Conservation (phyloP, 2,797 vertebrate genomes). For the Gadopsis marmoratus region DNA sequence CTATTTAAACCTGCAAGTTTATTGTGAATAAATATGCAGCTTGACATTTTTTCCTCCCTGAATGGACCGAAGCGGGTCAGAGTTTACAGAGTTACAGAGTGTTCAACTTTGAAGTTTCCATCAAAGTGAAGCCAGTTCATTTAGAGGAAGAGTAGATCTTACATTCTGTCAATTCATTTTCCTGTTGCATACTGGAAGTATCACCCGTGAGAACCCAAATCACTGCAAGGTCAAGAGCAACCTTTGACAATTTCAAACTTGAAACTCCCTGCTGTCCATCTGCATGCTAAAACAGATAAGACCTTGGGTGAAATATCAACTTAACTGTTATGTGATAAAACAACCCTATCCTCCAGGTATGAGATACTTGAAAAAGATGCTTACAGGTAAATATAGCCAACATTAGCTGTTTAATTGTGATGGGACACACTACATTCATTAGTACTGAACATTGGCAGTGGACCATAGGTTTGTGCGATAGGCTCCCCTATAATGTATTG, state of each 20-base stretch:
- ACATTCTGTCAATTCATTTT: background rate
- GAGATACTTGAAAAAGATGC: background rate
- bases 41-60: background rate
- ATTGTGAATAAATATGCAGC: background rate
- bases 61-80: background rate
- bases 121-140: background rate
- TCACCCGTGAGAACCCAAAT: background rate
- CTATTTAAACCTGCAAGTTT: background rate
- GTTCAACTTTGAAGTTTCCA: background rate
- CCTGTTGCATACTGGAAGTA: background rate
- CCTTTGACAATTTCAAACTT: background rate
- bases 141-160: background rate
- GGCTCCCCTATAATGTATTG: background rate
- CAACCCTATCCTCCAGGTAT: background rate
- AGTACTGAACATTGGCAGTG: background rate
- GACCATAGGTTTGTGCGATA: background rate
- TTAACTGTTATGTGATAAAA: background rate
- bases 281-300: background rate
- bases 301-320: background rate
- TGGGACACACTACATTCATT: background rate
- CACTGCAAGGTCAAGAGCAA: background rate
- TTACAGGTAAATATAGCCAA: background rate
- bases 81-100: background rate
- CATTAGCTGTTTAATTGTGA: constrained; percentile 7
- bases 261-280: background rate